phyloP scores from a whole-genome alignment of 2,797 vertebrate species.

The Acipenser ruthenus region DNA sequence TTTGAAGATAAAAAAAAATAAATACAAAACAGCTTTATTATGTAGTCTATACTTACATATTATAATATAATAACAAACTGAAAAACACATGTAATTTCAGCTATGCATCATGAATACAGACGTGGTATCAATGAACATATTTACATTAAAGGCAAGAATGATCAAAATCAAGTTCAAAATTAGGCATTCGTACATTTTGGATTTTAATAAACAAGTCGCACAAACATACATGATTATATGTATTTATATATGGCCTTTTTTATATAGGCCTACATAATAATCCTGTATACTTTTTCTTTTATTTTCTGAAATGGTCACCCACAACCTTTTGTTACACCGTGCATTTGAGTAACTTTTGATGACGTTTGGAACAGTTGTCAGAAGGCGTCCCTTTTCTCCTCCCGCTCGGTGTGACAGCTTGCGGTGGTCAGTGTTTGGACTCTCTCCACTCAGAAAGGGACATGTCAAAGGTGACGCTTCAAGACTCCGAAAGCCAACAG shows the following conservation, averaged over 20 bases:
- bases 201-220: too few relatives aligned
- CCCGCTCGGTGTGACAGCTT: constrained; percentile 71
- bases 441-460: constrained; percentile 60
- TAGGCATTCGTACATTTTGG: background rate
- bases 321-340: constrained; percentile 2
- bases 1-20: too few relatives aligned
- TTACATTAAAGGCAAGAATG: background rate
- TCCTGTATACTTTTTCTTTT: too few relatives aligned
- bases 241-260: too few relatives aligned
- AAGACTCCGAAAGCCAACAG: constrained; percentile 82
- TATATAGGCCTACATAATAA: too few relatives aligned
- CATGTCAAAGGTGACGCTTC: constrained; percentile 89
- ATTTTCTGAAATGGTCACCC: background rate
- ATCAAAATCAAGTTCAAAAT: background rate
- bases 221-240: too few relatives aligned
- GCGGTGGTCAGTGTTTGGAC: constrained; percentile 64
- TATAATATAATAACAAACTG: too few relatives aligned
- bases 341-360: constrained; percentile 21
- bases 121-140: too few relatives aligned
- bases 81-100: too few relatives aligned
- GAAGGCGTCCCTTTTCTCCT: constrained; percentile 48
- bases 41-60: too few relatives aligned
- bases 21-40: too few relatives aligned
- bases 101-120: too few relatives aligned
- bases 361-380: constrained; percentile 37